These are phyloP conservation scores for Montipora foliosa DNA, from an alignment of 64 coral and sea anemone genomes.

Conservation along the genomic window DNA sequence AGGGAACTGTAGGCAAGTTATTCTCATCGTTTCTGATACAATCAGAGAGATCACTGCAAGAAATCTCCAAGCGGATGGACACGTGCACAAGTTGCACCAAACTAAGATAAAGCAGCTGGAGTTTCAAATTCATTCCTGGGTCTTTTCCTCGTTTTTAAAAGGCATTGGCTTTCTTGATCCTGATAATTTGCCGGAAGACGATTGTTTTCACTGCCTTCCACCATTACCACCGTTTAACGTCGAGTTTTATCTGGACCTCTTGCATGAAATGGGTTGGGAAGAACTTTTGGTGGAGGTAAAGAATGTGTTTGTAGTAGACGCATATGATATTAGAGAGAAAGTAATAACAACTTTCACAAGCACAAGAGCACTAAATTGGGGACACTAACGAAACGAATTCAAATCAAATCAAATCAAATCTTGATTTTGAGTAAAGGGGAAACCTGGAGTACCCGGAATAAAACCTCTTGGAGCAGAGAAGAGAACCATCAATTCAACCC, in stretches of 20 bases:
- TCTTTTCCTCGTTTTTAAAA: constrained; percentile 61
- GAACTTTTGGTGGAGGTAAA: constrained; percentile 63
- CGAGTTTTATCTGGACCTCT: constrained; percentile 62
- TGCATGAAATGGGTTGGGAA: constrained; percentile 70
- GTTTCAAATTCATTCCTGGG: constrained; percentile 80
- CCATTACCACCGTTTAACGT: constrained; percentile 71
- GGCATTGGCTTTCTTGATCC: not conserved
- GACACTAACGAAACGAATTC: too few relatives aligned
- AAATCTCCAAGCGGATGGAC: not conserved
- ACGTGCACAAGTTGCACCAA: not conserved
- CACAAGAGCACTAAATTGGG: too few relatives aligned
- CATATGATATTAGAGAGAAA: not conserved
- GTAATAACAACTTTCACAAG: too few relatives aligned
- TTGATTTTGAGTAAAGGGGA: too few relatives aligned
- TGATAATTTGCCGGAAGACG: not conserved
- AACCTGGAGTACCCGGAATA: too few relatives aligned
- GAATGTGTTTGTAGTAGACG: not conserved
- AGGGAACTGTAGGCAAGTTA: constrained; percentile 1
- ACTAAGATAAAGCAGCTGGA: constrained; percentile 43
- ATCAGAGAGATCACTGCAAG: constrained; percentile 44
- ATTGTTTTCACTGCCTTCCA: constrained; percentile 58
- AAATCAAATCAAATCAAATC: too few relatives aligned
- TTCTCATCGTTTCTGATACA: constrained; percentile 27
- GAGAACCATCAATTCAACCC: too few relatives aligned
- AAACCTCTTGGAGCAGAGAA: too few relatives aligned